phyloP scores from a whole-genome alignment of 2,113 vertebrate species.

The Raja brachyura region DNA sequence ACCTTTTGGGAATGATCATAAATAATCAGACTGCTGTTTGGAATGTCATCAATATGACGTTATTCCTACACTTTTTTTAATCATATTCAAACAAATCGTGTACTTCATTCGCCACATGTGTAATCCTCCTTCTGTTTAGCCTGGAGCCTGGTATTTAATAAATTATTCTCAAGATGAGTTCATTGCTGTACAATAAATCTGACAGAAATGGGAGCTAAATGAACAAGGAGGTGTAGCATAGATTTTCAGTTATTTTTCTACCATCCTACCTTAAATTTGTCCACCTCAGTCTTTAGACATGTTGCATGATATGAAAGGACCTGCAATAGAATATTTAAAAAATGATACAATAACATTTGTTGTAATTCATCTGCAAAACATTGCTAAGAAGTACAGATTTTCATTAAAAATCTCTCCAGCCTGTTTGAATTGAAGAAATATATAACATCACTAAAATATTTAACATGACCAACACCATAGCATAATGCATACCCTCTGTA shows the following conservation, averaged over 20 bases:
- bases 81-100: not conserved
- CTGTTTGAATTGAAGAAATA: not conserved
- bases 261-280: conserved; percentile 93
- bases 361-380: not conserved
- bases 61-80: not conserved
- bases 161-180: not conserved
- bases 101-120: not conserved
- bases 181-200: not conserved
- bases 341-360: not conserved
- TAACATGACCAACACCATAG: not conserved
- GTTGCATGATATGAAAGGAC: conserved; percentile 96
- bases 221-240: not conserved
- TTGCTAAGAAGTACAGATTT: not conserved
- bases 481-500: not conserved
- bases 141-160: not conserved
- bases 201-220: not conserved
- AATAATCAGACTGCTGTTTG: not conserved
- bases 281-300: conserved; percentile 95
- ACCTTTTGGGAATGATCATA: not conserved
- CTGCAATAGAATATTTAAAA: conserved; percentile 57
- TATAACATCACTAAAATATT: not conserved
- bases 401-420: not conserved
- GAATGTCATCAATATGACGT: not conserved
- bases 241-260: conserved; percentile 38
- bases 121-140: not conserved